Evolutionary conservation across 2,888 invertebrate species (phyloP).

Genomic region (Sesia apiformis): DNA sequence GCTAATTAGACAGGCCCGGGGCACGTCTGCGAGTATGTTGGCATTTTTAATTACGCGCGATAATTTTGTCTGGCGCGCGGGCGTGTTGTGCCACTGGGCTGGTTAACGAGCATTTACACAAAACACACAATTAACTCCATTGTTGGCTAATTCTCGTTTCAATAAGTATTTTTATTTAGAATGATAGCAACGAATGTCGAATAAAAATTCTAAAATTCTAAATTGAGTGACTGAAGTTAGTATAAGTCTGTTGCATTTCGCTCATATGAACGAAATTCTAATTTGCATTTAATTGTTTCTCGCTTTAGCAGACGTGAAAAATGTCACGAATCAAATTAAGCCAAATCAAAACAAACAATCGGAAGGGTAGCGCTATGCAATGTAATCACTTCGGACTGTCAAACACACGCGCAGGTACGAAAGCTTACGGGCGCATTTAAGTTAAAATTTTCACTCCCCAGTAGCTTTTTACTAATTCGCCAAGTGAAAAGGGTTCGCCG

Average conservation of each 20-base stretch:
- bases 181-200: constrained; percentile 6
- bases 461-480: constrained; percentile 75
- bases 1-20: constrained; percentile 67
- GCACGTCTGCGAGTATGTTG: constrained; percentile 64
- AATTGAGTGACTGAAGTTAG: too few relatives aligned
- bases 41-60: constrained; percentile 71
- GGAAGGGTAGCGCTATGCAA: constrained; percentile 47
- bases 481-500: constrained; percentile 74
- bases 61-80: constrained; percentile 44
- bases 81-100: constrained; percentile 27
- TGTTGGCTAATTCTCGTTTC: constrained; percentile 36
- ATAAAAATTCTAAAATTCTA: not conserved
- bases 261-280: not conserved
- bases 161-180: constrained; percentile 42
- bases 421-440: constrained; percentile 66
- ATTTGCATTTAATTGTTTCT: not conserved
- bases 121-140: constrained; percentile 27
- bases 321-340: constrained; percentile 68
- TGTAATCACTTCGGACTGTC: constrained; percentile 71
- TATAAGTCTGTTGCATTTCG: too few relatives aligned
- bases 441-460: constrained; percentile 74
- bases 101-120: constrained; percentile 28
- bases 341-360: constrained; percentile 67
- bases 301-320: constrained; percentile 9
- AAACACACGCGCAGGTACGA: constrained; percentile 66